phyloP scores from a whole-genome alignment of 2,888 invertebrate genomes.

The Oeneis ivallda region DNA sequence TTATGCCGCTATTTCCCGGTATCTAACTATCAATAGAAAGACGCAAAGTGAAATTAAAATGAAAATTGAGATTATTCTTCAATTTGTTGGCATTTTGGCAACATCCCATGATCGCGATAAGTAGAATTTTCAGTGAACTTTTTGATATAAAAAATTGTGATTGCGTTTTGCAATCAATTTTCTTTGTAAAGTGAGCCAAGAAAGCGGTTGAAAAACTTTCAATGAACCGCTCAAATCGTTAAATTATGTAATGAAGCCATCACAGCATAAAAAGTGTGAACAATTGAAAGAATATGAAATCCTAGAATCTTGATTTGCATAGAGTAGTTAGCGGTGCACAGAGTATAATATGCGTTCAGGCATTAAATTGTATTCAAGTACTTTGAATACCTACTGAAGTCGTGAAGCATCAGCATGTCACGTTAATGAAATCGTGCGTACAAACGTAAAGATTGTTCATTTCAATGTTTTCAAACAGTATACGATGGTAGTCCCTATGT shows the following conservation, averaged over 20 bases:
- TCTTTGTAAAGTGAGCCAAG: neutral
- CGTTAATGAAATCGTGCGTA: conserved; percentile 2
- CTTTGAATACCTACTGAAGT: neutral
- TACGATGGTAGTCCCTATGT: neutral
- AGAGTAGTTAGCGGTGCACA: neutral
- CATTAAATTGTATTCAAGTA: neutral
- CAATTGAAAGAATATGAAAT: neutral
- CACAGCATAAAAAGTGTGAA: neutral
- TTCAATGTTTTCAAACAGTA: neutral
- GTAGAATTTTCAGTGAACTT: conserved; percentile 1
- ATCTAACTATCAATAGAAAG: neutral
- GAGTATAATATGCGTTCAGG: neutral
- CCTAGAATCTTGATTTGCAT: neutral
- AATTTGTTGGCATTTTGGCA: conserved; percentile 15
- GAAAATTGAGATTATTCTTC: conserved; percentile 1
- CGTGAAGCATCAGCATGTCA: neutral
- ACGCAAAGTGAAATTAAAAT: neutral
- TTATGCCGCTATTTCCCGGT: neutral
- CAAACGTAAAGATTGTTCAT: neutral
- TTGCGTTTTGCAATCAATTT: neutral
- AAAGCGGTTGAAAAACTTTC: neutral
- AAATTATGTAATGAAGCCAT: neutral
- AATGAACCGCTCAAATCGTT: neutral
- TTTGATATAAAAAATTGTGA: neutral
- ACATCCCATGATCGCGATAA: neutral